phyloP scores from a whole-genome alignment of 2,113 vertebrate genomes.

The Sardina pilchardus region DNA sequence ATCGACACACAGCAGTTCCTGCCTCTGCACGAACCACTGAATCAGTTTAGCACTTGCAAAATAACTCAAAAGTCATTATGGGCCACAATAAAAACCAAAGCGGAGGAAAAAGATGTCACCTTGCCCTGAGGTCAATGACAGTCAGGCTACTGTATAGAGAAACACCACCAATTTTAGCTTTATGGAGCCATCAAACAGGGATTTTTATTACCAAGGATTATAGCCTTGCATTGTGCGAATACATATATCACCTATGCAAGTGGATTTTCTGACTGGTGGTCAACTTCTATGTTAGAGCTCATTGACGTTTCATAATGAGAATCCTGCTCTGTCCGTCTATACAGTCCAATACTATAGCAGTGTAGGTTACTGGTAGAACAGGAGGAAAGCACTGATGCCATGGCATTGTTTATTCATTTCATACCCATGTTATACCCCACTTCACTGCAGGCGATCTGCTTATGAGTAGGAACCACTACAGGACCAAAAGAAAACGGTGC shows the following conservation, averaged over 20 bases:
- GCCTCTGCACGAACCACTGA: background rate
- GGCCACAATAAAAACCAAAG: conserved; percentile 39
- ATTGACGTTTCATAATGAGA: background rate
- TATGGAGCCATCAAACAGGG: conserved; percentile 45
- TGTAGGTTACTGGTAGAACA: background rate
- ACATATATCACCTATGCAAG: background rate
- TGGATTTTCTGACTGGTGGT: background rate
- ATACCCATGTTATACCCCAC: background rate
- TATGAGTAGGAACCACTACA: conserved; percentile 6
- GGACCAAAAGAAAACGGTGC: background rate
- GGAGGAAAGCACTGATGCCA: background rate
- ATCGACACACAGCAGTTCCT: background rate
- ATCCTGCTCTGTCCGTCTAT: background rate
- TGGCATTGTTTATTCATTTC: background rate
- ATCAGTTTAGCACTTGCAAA: conserved; percentile 5
- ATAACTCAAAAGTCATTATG: conserved; percentile 28
- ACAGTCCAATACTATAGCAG: no score
- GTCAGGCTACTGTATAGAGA: conserved; percentile 33
- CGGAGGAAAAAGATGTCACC: conserved; percentile 31
- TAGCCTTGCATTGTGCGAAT: conserved; percentile 18
- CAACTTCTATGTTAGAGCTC: background rate
- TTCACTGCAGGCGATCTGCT: conserved; percentile 5
- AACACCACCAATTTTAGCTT: conserved; percentile 44
- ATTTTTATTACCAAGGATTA: conserved; percentile 34
- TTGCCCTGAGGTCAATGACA: conserved; percentile 37